Evolutionary conservation across 2,888 invertebrate species (phyloP).

Genomic region (Periphyllus acericola): DNA sequence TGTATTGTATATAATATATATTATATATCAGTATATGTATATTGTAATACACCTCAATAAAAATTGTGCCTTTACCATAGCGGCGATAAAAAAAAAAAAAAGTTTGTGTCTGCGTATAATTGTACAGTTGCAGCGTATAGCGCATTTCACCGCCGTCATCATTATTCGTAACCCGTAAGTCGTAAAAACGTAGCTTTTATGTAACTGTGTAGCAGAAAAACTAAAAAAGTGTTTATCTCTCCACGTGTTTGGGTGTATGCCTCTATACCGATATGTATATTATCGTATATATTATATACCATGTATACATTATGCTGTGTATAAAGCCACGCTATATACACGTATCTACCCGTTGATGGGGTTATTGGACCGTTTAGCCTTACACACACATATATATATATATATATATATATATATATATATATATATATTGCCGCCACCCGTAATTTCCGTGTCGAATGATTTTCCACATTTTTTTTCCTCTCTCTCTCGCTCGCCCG

Average conservation of each 20-base stretch:
- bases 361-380: constrained; percentile 57
- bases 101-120: neutral
- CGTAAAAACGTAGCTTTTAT: constrained; percentile 52
- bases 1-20: neutral
- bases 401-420: too few species aligned
- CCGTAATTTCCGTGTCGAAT: constrained; percentile 59
- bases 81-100: constrained; percentile 1
- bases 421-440: neutral
- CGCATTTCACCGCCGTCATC: constrained; percentile 15
- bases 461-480: constrained; percentile 45
- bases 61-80: constrained; percentile 14
- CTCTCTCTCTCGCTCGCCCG: neutral
- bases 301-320: too few species aligned
- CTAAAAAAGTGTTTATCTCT: constrained; percentile 36
- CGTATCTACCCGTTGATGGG: constrained; percentile 5
- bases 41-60: neutral
- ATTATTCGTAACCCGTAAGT: constrained; percentile 17
- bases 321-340: neutral
- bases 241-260: neutral
- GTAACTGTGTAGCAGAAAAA: constrained; percentile 10
- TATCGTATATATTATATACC: neutral
- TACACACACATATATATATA: neutral
- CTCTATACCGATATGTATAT: neutral
- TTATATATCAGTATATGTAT: neutral
- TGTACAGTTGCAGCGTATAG: neutral